Evolutionary conservation across 2,888 invertebrate genomes (phyloP), one percentile per base, ranked within the genome.

Genomic region (Lasioglossum villosulum): DNA sequence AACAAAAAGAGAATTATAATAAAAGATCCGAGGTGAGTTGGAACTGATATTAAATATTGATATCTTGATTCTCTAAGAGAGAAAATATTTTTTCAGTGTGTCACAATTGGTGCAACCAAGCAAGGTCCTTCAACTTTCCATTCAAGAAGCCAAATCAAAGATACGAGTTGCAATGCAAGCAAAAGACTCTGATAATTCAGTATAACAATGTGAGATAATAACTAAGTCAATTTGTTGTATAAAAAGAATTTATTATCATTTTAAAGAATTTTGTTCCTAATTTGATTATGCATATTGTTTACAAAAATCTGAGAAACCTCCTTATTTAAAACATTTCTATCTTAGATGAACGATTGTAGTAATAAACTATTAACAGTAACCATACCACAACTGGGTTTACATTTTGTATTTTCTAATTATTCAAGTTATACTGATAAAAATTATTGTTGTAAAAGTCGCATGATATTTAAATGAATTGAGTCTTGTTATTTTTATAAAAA

Each of bases 1-100:
- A 87, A 73, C 27, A 93, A 90, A n/a, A 94, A 93, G 78, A 91
- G 91, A 56, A 94, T 94, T 71, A 80, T 94, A 5, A 90, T 94
- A 76, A 94, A 92, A 88, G 83, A 93, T 89, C 84, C 92, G 39
- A 93, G 91, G 94, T 94, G 91, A 71, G 56, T 80, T 68, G 63
- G 30, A n/a, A 56, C 19, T 75, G 59, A 52, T 27, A 76, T 34
- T 19, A 4, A n/a, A 52, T 70, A 42, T 27, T 1, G 63, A 68
- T 30, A n/a, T 79, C 3, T 19, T 73, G 52, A 10, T 19, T 39
- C 73, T 16, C 81, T 78, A 42, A n/a, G n/a, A n/a, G n/a, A n/a
- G n/a, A 71, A 80, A 42, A 68, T 56, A 34, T 74, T 72, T 23
- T 71, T 86, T 76, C 87, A 94, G 94, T 76, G 87, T 89, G 19